phyloP scores from a whole-genome alignment of 2,888 invertebrate species.

The Ramazzottius varieornatus region DNA sequence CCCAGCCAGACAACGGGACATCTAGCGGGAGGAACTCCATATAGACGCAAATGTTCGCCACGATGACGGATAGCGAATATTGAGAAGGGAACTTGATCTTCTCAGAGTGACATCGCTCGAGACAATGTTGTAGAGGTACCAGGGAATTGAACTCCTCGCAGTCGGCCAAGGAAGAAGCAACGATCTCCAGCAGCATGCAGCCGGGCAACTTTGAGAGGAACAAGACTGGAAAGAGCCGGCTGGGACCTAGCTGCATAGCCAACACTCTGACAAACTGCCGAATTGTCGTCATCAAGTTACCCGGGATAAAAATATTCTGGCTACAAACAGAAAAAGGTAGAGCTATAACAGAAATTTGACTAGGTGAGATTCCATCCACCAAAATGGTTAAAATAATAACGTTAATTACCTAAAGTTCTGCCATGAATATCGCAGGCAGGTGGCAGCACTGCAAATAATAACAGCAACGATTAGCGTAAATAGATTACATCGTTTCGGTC shows the following conservation, averaged over 20 bases:
- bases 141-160: constrained; percentile 84
- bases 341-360: neutral
- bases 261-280: neutral
- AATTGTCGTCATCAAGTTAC: neutral
- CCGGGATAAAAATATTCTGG: neutral
- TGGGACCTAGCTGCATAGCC: neutral
- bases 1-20: constrained; percentile 49
- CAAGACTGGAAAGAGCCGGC: neutral
- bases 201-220: neutral
- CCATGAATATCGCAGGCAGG: constrained; percentile 17
- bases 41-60: constrained; percentile 75
- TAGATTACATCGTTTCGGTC: too few species aligned
- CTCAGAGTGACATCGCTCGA: constrained; percentile 35
- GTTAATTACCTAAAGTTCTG: constrained; percentile 9
- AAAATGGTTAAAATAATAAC: neutral
- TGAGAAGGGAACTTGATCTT: constrained; percentile 24
- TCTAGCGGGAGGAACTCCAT: constrained; percentile 58
- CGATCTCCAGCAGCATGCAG: constrained; percentile 16
- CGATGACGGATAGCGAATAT: constrained; percentile 44
- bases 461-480: too few species aligned
- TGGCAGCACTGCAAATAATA: constrained; percentile 13
- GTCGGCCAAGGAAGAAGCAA: constrained; percentile 71
- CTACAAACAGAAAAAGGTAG: neutral
- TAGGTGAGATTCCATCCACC: too few species aligned
- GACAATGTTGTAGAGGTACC: constrained; percentile 63